A percentile compares a stretch with the other conserved stretches of the same genome.
These are phyloP conservation scores for Coleophora flavipennella DNA, from an alignment of 2,888 invertebrate genomes.

Conservation along the genomic window DNA sequence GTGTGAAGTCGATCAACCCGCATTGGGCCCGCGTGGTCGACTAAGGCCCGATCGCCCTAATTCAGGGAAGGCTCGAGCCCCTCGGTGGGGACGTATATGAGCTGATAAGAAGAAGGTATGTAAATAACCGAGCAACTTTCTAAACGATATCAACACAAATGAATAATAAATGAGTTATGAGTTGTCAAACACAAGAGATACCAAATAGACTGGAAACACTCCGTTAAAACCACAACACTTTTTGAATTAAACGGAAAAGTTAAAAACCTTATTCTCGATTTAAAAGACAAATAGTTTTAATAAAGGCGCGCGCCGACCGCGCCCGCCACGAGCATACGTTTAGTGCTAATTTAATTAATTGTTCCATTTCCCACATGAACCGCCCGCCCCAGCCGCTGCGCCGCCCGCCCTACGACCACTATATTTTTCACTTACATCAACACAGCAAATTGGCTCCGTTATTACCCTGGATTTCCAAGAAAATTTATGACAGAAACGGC, in stretches of 20 bases:
- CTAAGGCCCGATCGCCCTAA: too few species aligned
- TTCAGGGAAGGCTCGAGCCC: too few species aligned
- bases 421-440: constrained; percentile 56
- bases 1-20: too few species aligned
- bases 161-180: too few species aligned
- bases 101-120: too few species aligned
- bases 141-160: too few species aligned
- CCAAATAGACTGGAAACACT: too few species aligned
- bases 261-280: constrained; percentile 6
- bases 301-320: constrained; percentile 35
- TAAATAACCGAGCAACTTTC: too few species aligned
- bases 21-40: too few species aligned
- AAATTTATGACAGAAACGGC: constrained; percentile 14
- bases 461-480: constrained; percentile 28
- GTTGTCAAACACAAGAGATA: too few species aligned
- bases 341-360: constrained; percentile 67
- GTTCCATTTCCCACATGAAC: constrained; percentile 51
- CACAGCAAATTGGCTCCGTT: constrained; percentile 44
- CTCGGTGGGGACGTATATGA: too few species aligned
- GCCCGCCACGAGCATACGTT: constrained; percentile 27
- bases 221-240: too few species aligned
- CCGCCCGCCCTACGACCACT: constrained; percentile 23
- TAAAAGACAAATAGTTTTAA: constrained; percentile 58
- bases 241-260: neutral
- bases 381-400: constrained; percentile 10